phyloP scores from a whole-genome alignment of 2,113 vertebrate species.

The Gopherus evgoodei region DNA sequence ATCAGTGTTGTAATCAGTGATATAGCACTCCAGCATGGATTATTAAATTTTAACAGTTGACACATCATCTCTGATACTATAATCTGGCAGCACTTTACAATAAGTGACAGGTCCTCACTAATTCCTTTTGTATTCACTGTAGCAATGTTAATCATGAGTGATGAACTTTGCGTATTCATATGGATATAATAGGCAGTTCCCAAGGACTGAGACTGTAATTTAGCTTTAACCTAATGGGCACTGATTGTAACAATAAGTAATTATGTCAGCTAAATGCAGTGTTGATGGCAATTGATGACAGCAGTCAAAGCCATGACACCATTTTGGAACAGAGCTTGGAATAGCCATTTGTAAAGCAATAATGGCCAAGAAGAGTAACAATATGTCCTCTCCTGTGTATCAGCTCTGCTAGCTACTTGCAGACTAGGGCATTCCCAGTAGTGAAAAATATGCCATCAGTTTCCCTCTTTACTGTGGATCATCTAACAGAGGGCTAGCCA shows the following conservation, averaged over 20 bases:
- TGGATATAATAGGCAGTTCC: constrained; percentile 79
- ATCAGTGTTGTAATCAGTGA: constrained; percentile 69
- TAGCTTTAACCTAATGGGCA: constrained; percentile 78
- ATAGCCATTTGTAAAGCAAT: constrained; percentile 64
- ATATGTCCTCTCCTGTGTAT: constrained; percentile 67
- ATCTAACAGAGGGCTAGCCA: constrained; percentile 17
- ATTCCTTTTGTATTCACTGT: constrained; percentile 75
- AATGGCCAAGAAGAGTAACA: constrained; percentile 44
- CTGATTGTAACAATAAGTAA: constrained; percentile 80
- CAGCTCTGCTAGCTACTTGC: constrained; percentile 64
- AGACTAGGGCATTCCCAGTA: constrained; percentile 38
- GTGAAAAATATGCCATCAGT: constrained; percentile 54
- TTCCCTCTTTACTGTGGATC: not conserved
- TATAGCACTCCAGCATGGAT: constrained; percentile 70
- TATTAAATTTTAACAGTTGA: constrained; percentile 70
- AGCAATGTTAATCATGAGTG: constrained; percentile 78
- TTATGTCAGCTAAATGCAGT: constrained; percentile 79
- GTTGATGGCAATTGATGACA: constrained; percentile 76
- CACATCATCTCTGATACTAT: constrained; percentile 64
- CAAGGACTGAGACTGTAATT: constrained; percentile 79
- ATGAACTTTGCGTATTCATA: constrained; percentile 80
- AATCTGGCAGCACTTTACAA: constrained; percentile 74
- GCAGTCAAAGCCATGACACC: constrained; percentile 67
- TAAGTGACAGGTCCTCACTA: constrained; percentile 76
- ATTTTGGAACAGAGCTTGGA: constrained; percentile 73